These are phyloP conservation scores for Corythucha ciliata DNA, from an alignment of 2,888 invertebrate species.

Conservation along the genomic window DNA sequence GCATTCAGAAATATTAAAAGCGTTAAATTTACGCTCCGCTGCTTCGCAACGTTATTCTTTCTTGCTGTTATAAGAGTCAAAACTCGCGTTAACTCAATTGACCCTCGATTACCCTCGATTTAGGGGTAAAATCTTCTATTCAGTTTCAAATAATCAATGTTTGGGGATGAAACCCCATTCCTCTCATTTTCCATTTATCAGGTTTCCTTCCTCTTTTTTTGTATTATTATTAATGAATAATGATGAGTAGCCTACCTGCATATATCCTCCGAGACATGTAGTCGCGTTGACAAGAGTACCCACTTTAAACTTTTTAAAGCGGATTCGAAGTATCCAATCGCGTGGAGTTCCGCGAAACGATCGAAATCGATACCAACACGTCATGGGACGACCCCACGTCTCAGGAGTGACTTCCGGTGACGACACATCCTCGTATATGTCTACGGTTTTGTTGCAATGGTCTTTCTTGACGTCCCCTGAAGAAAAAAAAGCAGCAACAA, in stretches of 20 bases:
- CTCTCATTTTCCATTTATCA: too few relatives aligned
- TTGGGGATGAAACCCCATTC: too few relatives aligned
- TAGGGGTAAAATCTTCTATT: too few relatives aligned
- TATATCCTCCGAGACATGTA: slow-evolving; percentile 75
- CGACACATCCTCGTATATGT: slow-evolving; percentile 84
- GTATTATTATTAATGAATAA: too few relatives aligned
- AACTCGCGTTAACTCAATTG: too few relatives aligned
- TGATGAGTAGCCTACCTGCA: slow-evolving; percentile 78
- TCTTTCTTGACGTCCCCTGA: slow-evolving; percentile 61
- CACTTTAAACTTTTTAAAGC: slow-evolving; percentile 89
- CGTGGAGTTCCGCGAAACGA: slow-evolving; percentile 78
- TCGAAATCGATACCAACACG: slow-evolving; percentile 83
- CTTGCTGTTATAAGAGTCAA: too few relatives aligned
- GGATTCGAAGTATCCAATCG: slow-evolving; percentile 79
- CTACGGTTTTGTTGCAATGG: slow-evolving; percentile 89
- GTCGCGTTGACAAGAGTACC: slow-evolving; percentile 78
- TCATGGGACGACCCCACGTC: slow-evolving; percentile 74
- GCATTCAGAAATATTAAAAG: too few relatives aligned
- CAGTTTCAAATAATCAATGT: too few relatives aligned
- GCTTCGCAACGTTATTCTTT: too few relatives aligned
- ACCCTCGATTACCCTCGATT: too few relatives aligned
- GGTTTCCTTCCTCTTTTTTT: too few relatives aligned
- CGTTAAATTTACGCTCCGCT: too few relatives aligned
- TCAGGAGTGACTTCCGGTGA: slow-evolving; percentile 75
- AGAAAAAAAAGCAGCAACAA: slow-evolving; percentile 36